Evolutionary conservation across 1,140 invertebrate species (phyloP), one percentile per base, ranked within the genome.

Genomic region (Drosophila guanche): DNA sequence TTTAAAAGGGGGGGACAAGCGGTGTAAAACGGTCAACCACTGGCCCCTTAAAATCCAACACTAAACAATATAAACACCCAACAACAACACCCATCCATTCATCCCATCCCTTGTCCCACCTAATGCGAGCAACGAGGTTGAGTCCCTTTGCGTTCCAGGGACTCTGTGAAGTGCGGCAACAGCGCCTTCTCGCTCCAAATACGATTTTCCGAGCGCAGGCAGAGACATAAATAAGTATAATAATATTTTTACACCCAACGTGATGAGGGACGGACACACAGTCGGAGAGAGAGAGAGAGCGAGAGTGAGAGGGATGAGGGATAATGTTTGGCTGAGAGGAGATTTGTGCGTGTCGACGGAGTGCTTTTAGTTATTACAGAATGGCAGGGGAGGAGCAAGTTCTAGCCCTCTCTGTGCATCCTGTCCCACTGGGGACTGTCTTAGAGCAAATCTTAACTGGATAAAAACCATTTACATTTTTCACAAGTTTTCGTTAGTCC

Each of bases 181-280:
- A 50, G 43, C 72, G 76, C 80, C 10, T 12, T 1, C 33, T 54
- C 54, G 47, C 47, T 48, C 67, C 56, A 63, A 73, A 65, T 60
- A 51, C 56, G 66, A 55, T 72, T 80, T 48, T 57, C 33, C 33
- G 33, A 37, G 33, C 33, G 33, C 75, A 70, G 54, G 47, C 69
- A 69, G 59, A 67, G 60, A 78, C 61, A 78, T 72, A 63, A 84
- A 80, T 76, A 69, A 80, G 77, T 73, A 74, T 55, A 73, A 74
- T 76, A 43, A 81, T 77, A 69, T 63, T 62, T 69, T 48, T 52
- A 68, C 33, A 37, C 33, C 33, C 33, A 37, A 10, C 10, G 33
- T 37, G 33, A 37, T 12, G 33, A 45, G 20, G 14, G 46, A 40
- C n/a, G 23, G 20, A 47, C 10, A 37, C 33, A 4, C 8, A 8